Conservation (phyloP, 2,797 vertebrate genomes). For the Parambassis ranga region DNA sequence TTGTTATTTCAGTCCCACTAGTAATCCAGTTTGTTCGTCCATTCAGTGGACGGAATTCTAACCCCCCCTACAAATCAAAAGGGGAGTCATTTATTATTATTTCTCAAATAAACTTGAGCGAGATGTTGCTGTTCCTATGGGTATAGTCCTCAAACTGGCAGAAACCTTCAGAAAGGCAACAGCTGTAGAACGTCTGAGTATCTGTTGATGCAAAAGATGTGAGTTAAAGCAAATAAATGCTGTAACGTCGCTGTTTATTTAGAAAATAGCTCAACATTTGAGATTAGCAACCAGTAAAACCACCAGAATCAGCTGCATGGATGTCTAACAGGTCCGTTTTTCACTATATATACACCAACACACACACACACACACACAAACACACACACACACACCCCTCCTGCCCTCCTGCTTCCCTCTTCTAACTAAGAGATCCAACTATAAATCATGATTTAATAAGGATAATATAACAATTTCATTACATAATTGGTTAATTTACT, state of each 20-base stretch:
- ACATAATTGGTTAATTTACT: slow-evolving; percentile 20
- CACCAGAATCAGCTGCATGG: background rate
- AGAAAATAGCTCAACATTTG: background rate
- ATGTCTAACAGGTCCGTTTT: background rate
- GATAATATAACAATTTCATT: slow-evolving; percentile 45
- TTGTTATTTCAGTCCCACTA: slow-evolving; percentile 31
- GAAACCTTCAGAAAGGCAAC: background rate
- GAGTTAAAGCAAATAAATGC: background rate
- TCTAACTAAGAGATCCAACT: background rate
- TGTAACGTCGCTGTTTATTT: slow-evolving; percentile 9
- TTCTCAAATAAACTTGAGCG: slow-evolving; percentile 3
- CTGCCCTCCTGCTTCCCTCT: background rate
- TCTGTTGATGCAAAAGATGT: too few species aligned
- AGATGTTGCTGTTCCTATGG: background rate
- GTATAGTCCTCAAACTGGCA: background rate
- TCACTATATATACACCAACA: background rate
- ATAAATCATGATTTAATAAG: slow-evolving; percentile 44
- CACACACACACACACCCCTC: background rate
- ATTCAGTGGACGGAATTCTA: slow-evolving; percentile 22
- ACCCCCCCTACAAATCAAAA: slow-evolving; percentile 15
- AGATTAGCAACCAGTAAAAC: background rate
- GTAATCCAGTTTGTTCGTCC: slow-evolving; percentile 21
- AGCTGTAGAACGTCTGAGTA: too few species aligned
- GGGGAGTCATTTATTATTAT: background rate
- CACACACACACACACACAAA: background rate